Base-by-base conservation (phyloP, 2,888 invertebrate species). In the Endomychus coccineus region DNA sequence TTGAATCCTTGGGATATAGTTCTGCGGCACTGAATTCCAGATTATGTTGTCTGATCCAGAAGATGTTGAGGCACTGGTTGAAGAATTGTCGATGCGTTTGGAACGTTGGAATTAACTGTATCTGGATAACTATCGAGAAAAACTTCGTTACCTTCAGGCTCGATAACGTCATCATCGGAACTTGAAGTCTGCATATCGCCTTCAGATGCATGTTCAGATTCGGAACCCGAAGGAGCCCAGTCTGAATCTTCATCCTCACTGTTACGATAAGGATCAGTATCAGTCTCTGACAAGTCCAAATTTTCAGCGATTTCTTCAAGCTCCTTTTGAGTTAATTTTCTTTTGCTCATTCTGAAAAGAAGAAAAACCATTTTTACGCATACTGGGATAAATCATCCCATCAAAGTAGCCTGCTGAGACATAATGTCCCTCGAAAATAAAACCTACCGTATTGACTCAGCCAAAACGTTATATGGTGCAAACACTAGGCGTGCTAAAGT, bases 51-150 rank as follows among this genome's bases (percentile, higher is more conserved):
- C 27, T 27, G 27, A 27, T 27, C 27, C 27, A 27, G 27, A 27
- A 27, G 27, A 27, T 27, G 24, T 24, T 24, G 27, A 27, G 27
- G 27, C 27, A 27, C 27, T 27, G 27, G 27, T 27, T 27, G 27
- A 27, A 27, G 3, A 27, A 27, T 10, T 5, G 3, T 27, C 27
- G 27, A 27, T 27, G 27, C 27, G 27, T 12, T 27, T 11, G 27
- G 13, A 27, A n/a, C n/a, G n/a, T n/a, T n/a, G n/a, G n/a, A n/a
- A n/a, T n/a, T n/a, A n/a, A n/a, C n/a, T n/a, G n/a, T n/a, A n/a
- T n/a, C n/a, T n/a, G n/a, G n/a, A n/a, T n/a, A n/a, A n/a, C n/a
- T n/a, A n/a, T n/a, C n/a, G n/a, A n/a, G n/a, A n/a, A n/a, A n/a
- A n/a, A n/a, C n/a, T n/a, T n/a, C n/a, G n/a, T n/a, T n/a, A n/a